Conservation (phyloP, 1,140 invertebrate genomes). For the Apis florea region DNA sequence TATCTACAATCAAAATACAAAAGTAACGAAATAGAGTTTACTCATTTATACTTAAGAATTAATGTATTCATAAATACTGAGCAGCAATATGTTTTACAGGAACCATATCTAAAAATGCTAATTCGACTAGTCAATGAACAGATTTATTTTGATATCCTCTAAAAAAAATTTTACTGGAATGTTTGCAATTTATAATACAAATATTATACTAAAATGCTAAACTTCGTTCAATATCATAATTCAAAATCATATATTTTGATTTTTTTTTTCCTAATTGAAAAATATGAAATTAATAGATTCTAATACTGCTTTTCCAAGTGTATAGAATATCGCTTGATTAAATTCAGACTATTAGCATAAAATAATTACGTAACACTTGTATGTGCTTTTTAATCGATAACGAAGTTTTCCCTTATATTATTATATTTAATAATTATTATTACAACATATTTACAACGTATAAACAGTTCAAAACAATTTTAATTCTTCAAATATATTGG, state of each 20-base stretch:
- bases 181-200: constrained; percentile 27
- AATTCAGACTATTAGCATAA: constrained; percentile 35
- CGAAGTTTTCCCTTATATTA: not conserved
- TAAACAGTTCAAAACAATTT: not conserved
- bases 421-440: not conserved
- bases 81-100: constrained; percentile 69
- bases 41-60: constrained; percentile 48
- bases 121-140: constrained; percentile 62
- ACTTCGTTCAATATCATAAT: constrained; percentile 5
- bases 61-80: constrained; percentile 64
- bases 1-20: constrained; percentile 54
- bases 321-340: constrained; percentile 37
- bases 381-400: not conserved
- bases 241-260: constrained; percentile 30
- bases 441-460: not conserved
- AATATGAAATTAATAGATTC: not conserved
- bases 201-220: constrained; percentile 18
- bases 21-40: constrained; percentile 45
- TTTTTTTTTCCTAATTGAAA: constrained; percentile 20
- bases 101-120: constrained; percentile 68
- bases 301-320: constrained; percentile 34
- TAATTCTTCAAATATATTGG: not conserved
- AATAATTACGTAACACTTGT: constrained; percentile 46
- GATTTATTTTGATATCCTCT: not conserved
- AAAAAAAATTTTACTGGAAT: constrained; percentile 13